Percentiles rank a stretch among this genome's conserved stretches.
Evolutionary conservation across 1,140 invertebrate species (phyloP).

Genomic region (Drosophila tani): DNA sequence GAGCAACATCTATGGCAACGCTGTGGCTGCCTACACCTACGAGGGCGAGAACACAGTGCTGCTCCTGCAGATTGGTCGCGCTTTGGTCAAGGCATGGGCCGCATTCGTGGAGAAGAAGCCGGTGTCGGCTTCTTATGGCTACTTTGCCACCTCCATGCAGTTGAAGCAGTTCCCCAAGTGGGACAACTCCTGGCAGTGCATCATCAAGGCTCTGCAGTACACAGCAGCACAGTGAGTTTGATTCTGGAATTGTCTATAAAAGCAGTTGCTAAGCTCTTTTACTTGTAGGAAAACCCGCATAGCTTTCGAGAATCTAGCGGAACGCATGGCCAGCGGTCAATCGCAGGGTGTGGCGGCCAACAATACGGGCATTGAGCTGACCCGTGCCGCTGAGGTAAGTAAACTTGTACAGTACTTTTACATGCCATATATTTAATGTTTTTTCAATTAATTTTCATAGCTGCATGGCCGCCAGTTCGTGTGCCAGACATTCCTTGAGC

Average conservation of each 20-base stretch:
- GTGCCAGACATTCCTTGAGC: slow-evolving; percentile 87
- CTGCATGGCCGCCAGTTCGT: slow-evolving; percentile 92
- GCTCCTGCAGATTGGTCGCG: slow-evolving; percentile 94
- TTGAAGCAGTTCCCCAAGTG: slow-evolving; percentile 86
- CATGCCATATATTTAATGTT: no score
- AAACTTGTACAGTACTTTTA: no score
- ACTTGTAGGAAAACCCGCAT: slow-evolving; percentile 89
- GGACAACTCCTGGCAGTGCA: slow-evolving; percentile 88
- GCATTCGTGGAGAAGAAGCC: slow-evolving; percentile 86
- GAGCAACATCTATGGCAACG: slow-evolving; percentile 92
- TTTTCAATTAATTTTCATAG: no score
- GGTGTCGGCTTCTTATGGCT: slow-evolving; percentile 88
- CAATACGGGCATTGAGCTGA: slow-evolving; percentile 91
- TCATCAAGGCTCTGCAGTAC: slow-evolving; percentile 88
- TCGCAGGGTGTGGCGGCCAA: slow-evolving; percentile 93
- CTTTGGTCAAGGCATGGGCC: slow-evolving; percentile 90
- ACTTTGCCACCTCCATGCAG: slow-evolving; percentile 86
- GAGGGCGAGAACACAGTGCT: slow-evolving; percentile 99
- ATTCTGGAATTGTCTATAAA: no score
- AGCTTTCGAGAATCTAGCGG: slow-evolving; percentile 89
- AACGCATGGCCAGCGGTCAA: slow-evolving; percentile 87
- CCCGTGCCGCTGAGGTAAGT: slow-evolving; percentile 89
- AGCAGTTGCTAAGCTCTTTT: not conserved
- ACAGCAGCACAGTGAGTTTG: slow-evolving; percentile 89
- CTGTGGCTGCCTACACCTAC: slow-evolving; percentile 96